Conservation (phyloP, 2,888 invertebrate species). For the Criorhina ranunculi region DNA sequence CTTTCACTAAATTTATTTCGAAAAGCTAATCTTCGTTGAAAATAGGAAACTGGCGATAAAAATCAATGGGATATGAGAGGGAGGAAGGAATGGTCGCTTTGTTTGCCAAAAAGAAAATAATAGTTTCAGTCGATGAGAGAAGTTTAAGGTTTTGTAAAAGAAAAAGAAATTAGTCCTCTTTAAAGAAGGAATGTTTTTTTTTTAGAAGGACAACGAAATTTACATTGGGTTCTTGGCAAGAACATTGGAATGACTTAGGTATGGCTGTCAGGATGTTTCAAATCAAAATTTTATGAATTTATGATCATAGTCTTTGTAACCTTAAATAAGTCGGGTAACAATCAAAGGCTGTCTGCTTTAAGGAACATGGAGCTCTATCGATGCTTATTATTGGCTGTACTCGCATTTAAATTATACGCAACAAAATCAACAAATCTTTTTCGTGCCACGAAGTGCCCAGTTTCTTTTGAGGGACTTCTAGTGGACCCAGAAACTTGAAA, state of each 20-base stretch:
- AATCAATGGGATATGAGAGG: conserved; percentile 59
- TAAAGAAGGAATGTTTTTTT: neutral
- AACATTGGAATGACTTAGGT: neutral
- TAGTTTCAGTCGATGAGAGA: conserved; percentile 7
- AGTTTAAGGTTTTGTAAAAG: conserved; percentile 4
- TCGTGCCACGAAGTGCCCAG: too few species aligned
- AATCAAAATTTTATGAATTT: too few species aligned
- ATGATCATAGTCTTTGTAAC: too few species aligned
- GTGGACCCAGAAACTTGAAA: too few species aligned
- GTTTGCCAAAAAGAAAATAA: neutral
- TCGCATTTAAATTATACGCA: too few species aligned
- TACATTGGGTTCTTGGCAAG: neutral
- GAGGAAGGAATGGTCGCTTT: neutral
- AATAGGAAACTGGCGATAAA: conserved; percentile 64
- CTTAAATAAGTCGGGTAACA: too few species aligned
- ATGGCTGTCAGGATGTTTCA: too few species aligned
- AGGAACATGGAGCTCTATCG: too few species aligned
- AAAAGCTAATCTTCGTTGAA: conserved; percentile 73
- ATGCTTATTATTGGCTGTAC: too few species aligned
- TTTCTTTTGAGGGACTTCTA: too few species aligned
- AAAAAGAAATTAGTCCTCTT: neutral
- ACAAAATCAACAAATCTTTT: too few species aligned
- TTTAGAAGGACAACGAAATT: neutral
- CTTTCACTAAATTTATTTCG: conserved; percentile 71
- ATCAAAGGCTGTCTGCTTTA: too few species aligned